phyloP scores from a whole-genome alignment of 1,140 invertebrate genomes.

The Macrotrachela quadricornifera region DNA sequence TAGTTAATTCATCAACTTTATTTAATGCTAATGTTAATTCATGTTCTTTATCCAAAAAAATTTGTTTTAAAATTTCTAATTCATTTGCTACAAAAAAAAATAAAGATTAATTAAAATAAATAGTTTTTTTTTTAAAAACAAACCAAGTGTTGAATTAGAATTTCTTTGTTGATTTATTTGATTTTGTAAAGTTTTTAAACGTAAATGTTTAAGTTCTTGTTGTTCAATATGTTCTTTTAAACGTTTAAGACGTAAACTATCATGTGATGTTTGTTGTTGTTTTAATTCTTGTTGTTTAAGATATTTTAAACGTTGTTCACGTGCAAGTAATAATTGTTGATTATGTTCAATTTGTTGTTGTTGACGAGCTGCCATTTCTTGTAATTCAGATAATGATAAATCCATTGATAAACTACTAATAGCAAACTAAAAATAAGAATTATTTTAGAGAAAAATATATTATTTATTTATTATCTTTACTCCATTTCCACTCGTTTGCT shows the following conservation, averaged over 20 bases:
- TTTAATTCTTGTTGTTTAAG: conserved; percentile 31
- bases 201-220: conserved; percentile 72
- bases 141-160: conserved; percentile 70
- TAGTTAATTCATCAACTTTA: conserved; percentile 76
- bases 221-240: conserved; percentile 70
- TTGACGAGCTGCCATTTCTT: conserved; percentile 78
- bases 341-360: conserved; percentile 83
- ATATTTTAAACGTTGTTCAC: conserved; percentile 64
- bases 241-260: conserved; percentile 60
- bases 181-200: conserved; percentile 61
- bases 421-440: no score
- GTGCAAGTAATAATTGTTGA: conserved; percentile 64
- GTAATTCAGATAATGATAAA: conserved; percentile 42
- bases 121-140: conserved; percentile 32
- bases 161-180: conserved; percentile 72
- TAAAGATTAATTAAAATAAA: conserved; percentile 36
- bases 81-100: conserved; percentile 31
- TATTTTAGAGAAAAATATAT: no score
- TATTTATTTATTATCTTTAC: no score
- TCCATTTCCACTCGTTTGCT: no score
- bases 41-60: conserved; percentile 93
- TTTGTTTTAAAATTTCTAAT: conserved; percentile 71
- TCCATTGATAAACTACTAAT: no score
- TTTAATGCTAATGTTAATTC: conserved; percentile 75
- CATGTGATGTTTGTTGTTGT: conserved; percentile 57